Base-by-base conservation (phyloP, 1,140 invertebrate species). In the Aporrectodea caliginosa region DNA sequence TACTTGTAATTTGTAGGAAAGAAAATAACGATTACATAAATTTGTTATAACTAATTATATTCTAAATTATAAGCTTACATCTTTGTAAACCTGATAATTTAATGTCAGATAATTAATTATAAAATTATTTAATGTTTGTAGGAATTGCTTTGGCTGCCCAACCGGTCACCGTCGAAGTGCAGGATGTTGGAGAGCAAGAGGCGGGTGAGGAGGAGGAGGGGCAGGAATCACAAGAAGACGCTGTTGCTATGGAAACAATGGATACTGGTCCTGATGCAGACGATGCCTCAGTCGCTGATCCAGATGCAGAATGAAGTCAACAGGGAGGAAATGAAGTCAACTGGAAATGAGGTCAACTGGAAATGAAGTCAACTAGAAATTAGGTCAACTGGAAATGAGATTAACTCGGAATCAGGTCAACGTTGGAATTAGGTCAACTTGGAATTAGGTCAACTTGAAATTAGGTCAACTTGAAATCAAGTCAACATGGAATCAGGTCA, bases 71-170 rank as follows among this genome's bases (percentile, higher is more conserved):
- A 27, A 71, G 12, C 12, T 12, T 12, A 27, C 29, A 31, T 1
- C 14, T 32, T 33, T 22, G 71, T 12, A 72, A 30, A 72, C n/a
- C 71, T 72, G 34, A 72, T n/a, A 72, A 16, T 16, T 32, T 14
- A 72, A 30, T n/a, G 71, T 69, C 68, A 69, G 68, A 16, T 33
- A 72, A 71, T 33, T 32, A 33, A 72, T 33, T 32, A 30, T 72
- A 72, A n/a, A 32, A 33, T n/a, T 72, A 22, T n/a, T 32, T 71
- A 71, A 71, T 72, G 71, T 72, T 22, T 16, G n/a, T 33, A 16
- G 31, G 31, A 22, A 27, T 72, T 1, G 34, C 1, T 32, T 30
- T 16, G 1, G 32, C 31, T 70, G 27, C 27, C 1, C 27, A 70
- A 12, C 31, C 69, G 31, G 29, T 6, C 16, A 12, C 29, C 0